Evolutionary conservation across 2,888 invertebrate genomes (phyloP), one percentile per base, ranked within the genome.

Genomic region (Agrochola litura): DNA sequence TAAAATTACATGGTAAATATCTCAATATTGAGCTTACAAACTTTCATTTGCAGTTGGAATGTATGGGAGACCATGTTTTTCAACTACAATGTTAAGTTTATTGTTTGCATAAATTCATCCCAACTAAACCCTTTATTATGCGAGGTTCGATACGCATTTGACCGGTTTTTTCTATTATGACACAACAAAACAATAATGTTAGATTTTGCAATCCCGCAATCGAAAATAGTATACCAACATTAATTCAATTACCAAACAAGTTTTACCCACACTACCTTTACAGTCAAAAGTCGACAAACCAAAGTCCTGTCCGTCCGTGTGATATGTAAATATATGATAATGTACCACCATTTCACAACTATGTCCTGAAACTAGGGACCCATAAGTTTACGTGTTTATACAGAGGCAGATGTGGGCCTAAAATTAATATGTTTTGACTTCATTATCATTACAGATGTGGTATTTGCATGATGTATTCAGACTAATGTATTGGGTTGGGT

Each of bases 341-440:
- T 96, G 69, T 76, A 76, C 78, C 68, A 92, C 93, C 94, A 94
- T 92, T 92, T 92, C 93, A 92, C 91, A 91, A 89, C 89, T 89
- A 91, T 90, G 89, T 88, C 91, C 90, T 91, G 89, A 88, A 91
- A 92, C 92, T 91, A 92, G 89, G 89, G 88, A 90, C 91, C 92
- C 90, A 89, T 91, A 94, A 95, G 92, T 95, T 94, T 90, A 89
- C 83, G 91, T 92, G 93, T 91, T 87, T 89, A 91, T 92, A 92
- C 90, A 88, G 89, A 92, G 92, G 92, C 93, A 94, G 95, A 95
- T 94, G 95, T 95, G 93, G 94, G 93, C 89, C 91, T 92, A 91
- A 95, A 95, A 95, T 95, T 95, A 96, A 95, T 95, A 95, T 94
- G 95, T 94, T 95, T 94, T 93, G 95, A 93, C 92, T 94, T 87